Evolutionary conservation across 2,888 invertebrate genomes (phyloP).

Genomic region (Scaptodrosophila latifasciaeformis): DNA sequence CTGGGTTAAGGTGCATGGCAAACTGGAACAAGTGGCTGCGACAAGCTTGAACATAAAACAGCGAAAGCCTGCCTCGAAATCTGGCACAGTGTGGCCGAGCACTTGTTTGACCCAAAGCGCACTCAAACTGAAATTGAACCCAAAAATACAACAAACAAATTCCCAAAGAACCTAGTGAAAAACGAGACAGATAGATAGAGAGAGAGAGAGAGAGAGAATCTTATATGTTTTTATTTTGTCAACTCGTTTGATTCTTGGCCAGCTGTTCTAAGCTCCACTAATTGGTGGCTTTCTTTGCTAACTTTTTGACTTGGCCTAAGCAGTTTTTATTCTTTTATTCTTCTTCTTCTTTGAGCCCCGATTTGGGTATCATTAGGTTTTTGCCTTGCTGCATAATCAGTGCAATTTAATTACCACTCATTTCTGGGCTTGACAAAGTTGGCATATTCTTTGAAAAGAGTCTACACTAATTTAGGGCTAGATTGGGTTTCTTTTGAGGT

Average conservation of each 20-base stretch:
- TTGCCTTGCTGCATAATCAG: slow-evolving; percentile 47
- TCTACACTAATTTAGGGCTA: too few relatives aligned
- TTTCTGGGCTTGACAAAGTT: too few relatives aligned
- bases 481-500: too few relatives aligned
- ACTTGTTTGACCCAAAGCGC: slow-evolving; percentile 54
- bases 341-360: not conserved
- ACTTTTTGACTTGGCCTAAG: slow-evolving; percentile 13
- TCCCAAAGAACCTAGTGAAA: slow-evolving; percentile 8
- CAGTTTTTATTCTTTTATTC: too few relatives aligned
- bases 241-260: slow-evolving; percentile 26
- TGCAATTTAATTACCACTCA: slow-evolving; percentile 64
- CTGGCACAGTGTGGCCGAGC: slow-evolving; percentile 43
- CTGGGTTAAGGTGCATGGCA: slow-evolving; percentile 64
- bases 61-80: slow-evolving; percentile 42
- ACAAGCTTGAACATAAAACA: slow-evolving; percentile 22
- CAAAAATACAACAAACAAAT: slow-evolving; percentile 14
- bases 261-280: slow-evolving; percentile 37
- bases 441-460: too few relatives aligned
- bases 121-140: slow-evolving; percentile 19
- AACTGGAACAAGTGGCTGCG: slow-evolving; percentile 62
- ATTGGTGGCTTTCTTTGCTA: slow-evolving; percentile 55
- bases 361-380: too few relatives aligned
- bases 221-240: too few relatives aligned
- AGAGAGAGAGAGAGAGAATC: too few relatives aligned
- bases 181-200: too few relatives aligned